Evolutionary conservation across 2,113 vertebrate genomes (phyloP).

Genomic region (Mobula birostris): DNA sequence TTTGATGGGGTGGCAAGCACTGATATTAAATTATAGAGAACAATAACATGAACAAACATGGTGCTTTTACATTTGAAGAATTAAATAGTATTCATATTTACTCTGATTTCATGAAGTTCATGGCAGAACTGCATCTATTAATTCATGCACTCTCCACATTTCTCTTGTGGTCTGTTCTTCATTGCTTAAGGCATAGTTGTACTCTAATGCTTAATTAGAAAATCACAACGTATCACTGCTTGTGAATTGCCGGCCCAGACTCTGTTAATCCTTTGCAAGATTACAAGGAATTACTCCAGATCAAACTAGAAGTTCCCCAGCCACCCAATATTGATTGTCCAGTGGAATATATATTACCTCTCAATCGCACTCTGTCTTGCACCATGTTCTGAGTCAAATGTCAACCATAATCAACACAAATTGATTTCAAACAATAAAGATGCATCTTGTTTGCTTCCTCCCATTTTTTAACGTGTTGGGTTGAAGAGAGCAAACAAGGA

Average conservation of each 20-base stretch:
- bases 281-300: conserved; percentile 26
- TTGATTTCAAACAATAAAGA: not conserved
- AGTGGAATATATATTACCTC: not conserved
- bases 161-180: conserved; percentile 8
- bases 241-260: not conserved
- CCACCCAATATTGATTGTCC: not conserved
- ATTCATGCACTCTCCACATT: not conserved
- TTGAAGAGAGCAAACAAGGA: not conserved
- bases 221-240: conserved; percentile 1
- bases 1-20: not conserved
- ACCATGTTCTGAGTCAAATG: not conserved
- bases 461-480: not conserved
- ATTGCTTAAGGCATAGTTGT: conserved; percentile 11
- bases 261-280: conserved; percentile 26
- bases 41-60: not conserved
- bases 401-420: not conserved
- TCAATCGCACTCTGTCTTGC: not conserved
- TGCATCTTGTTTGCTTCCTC: not conserved
- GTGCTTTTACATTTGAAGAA: conserved; percentile 15
- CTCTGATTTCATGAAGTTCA: conserved; percentile 3
- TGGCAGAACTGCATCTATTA: not conserved
- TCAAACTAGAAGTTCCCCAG: conserved; percentile 22
- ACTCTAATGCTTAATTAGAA: conserved; percentile 2
- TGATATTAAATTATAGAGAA: not conserved
- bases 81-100: not conserved